These are phyloP conservation scores for Trichonephila clavipes DNA, from an alignment of 1,140 invertebrate species.

Conservation along the genomic window DNA sequence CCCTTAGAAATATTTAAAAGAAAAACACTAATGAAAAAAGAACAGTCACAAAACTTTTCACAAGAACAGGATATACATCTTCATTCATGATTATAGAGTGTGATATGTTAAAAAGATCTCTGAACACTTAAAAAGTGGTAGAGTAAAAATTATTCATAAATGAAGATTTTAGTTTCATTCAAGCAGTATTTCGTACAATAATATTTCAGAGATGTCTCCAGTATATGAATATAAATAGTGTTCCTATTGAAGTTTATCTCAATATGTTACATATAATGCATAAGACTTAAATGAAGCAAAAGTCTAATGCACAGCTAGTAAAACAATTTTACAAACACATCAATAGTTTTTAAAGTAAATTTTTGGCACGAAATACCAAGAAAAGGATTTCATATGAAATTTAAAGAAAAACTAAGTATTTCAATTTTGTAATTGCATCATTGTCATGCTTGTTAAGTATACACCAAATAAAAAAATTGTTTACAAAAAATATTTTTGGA, in stretches of 20 bases:
- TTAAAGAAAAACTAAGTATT: neutral
- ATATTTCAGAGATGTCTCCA: neutral
- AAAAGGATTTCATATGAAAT: neutral
- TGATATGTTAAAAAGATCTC: neutral
- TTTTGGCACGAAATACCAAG: neutral
- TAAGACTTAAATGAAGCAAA: neutral
- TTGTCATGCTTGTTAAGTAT: neutral
- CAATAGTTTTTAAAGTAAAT: neutral
- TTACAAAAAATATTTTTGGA: neutral
- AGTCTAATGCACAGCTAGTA: neutral
- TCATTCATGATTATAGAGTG: neutral
- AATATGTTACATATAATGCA: neutral
- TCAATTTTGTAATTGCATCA: neutral
- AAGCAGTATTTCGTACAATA: neutral
- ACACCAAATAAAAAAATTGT: neutral
- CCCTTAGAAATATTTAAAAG: neutral
- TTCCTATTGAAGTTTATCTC: neutral
- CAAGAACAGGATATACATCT: neutral
- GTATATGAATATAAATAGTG: neutral
- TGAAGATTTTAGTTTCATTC: neutral
- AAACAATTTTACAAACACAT: constrained; percentile 18
- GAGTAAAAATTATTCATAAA: neutral
- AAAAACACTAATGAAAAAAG: neutral
- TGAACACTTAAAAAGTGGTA: neutral
- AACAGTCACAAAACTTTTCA: neutral